A percentile compares a stretch with the other conserved stretches of the same genome.
These are phyloP conservation scores for Drosophila ambigua DNA, from an alignment of 1,140 invertebrate genomes.

Conservation along the genomic window DNA sequence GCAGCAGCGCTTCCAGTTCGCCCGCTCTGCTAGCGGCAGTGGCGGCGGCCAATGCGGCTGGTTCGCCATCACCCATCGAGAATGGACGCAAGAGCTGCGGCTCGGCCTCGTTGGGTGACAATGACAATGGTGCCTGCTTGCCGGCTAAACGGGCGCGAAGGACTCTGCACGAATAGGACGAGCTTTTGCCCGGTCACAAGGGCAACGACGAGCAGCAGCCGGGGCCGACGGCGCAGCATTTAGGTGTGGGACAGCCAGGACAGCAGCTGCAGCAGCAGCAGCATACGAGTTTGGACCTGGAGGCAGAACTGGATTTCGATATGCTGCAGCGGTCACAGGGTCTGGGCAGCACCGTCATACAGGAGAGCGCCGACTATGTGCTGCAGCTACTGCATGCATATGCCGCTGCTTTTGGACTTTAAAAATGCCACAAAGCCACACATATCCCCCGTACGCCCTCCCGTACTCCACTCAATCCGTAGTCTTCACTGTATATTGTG, in stretches of 20 bases:
- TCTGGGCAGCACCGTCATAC: slow-evolving; percentile 65
- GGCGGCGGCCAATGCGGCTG: slow-evolving; percentile 29
- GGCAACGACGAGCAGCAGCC: slow-evolving; percentile 32
- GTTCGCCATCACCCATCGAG: slow-evolving; percentile 63
- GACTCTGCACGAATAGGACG: slow-evolving; percentile 75
- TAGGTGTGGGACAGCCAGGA: slow-evolving; percentile 9
- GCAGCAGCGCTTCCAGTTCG: slow-evolving; percentile 49
- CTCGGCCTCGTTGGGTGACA: slow-evolving; percentile 68
- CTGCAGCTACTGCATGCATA: slow-evolving; percentile 68
- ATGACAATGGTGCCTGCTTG: slow-evolving; percentile 68
- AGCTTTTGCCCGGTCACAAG: slow-evolving; percentile 64
- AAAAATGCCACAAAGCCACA: slow-evolving; percentile 42
- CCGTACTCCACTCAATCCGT: not conserved
- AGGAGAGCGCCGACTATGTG: slow-evolving; percentile 71
- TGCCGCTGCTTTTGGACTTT: slow-evolving; percentile 67
- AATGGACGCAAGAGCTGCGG: slow-evolving; percentile 75
- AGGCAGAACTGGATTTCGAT: slow-evolving; percentile 46
- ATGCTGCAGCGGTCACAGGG: slow-evolving; percentile 62
- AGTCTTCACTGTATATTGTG: slow-evolving; percentile 25
- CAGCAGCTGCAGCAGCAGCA: slow-evolving; percentile 20
- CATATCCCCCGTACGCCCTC: slow-evolving; percentile 36
- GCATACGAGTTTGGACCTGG: slow-evolving; percentile 2
- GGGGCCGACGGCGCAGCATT: slow-evolving; percentile 9
- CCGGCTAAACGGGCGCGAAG: slow-evolving; percentile 71
- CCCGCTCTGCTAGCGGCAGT: slow-evolving; percentile 43